phyloP scores from a whole-genome alignment of 2,113 vertebrate species.

The Istiophorus platypterus region DNA sequence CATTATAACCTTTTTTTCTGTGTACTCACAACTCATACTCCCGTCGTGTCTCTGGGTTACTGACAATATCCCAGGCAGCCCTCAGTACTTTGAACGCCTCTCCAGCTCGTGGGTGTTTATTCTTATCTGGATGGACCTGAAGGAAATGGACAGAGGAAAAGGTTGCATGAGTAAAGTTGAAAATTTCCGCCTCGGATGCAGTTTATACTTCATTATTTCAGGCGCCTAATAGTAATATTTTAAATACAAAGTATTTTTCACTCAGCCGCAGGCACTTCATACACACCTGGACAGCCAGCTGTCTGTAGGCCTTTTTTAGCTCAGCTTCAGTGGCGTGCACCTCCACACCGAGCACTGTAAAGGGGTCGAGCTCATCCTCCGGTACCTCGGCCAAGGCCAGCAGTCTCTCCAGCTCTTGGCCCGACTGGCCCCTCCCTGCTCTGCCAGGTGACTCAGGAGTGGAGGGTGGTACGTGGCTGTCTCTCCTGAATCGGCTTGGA shows the following conservation, averaged over 20 bases:
- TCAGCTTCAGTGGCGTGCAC: slow-evolving; percentile 89
- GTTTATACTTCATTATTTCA: slow-evolving; percentile 44
- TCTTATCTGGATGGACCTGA: slow-evolving; percentile 97
- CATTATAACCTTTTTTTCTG: slow-evolving; percentile 20
- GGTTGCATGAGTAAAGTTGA: slow-evolving; percentile 30
- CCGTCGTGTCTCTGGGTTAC: slow-evolving; percentile 91
- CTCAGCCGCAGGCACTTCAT: neutral
- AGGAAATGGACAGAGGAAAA: slow-evolving; percentile 47
- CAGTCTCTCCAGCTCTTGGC: slow-evolving; percentile 89
- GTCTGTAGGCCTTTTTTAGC: slow-evolving; percentile 92
- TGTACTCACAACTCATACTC: slow-evolving; percentile 93
- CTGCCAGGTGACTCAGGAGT: slow-evolving; percentile 78
- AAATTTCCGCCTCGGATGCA: neutral
- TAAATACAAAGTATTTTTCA: slow-evolving; percentile 1
- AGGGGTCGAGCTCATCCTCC: slow-evolving; percentile 94
- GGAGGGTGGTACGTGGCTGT: neutral
- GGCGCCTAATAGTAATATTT: slow-evolving; percentile 4
- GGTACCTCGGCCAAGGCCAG: slow-evolving; percentile 89
- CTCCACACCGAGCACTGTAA: slow-evolving; percentile 91
- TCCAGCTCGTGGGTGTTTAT: slow-evolving; percentile 92
- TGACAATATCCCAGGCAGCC: slow-evolving; percentile 96
- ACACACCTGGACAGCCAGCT: slow-evolving; percentile 87
- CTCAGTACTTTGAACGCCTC: slow-evolving; percentile 95
- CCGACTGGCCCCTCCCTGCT: slow-evolving; percentile 78
- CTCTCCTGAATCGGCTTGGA: slow-evolving; percentile 68